A percentile compares a stretch with the other conserved stretches of the same genome.
These are phyloP conservation scores for Melanotaenia duboulayi DNA, from an alignment of 2,113 vertebrate species.

Conservation along the genomic window DNA sequence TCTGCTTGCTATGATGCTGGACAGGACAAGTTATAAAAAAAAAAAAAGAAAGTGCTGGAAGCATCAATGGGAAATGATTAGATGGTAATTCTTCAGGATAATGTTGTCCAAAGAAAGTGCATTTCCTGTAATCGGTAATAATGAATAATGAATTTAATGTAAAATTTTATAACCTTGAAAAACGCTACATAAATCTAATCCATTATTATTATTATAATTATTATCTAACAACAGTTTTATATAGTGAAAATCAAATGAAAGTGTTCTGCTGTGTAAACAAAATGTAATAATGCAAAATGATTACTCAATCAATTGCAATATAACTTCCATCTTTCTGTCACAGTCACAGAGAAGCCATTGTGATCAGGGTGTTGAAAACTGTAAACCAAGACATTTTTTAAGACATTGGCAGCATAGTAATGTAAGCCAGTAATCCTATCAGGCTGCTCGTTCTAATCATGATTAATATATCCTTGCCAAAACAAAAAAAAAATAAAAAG, in stretches of 20 bases:
- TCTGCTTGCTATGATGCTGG: too few relatives aligned
- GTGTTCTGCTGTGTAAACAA: constrained; percentile 1
- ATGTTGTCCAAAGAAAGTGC: not conserved
- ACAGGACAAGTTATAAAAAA: too few relatives aligned
- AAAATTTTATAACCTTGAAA: too few relatives aligned
- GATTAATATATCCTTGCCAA: constrained; percentile 43
- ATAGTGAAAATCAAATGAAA: not conserved
- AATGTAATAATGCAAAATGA: not conserved
- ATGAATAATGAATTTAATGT: too few relatives aligned
- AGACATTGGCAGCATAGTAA: constrained; percentile 32
- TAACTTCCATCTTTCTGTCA: not conserved
- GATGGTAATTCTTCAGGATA: constrained; percentile 19
- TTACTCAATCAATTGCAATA: constrained; percentile 1
- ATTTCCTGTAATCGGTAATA: too few relatives aligned
- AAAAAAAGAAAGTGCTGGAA: too few relatives aligned
- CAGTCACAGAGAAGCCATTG: constrained; percentile 49
- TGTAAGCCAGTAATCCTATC: constrained; percentile 38
- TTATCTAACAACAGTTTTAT: too few relatives aligned
- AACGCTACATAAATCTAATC: too few relatives aligned
- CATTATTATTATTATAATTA: too few relatives aligned
- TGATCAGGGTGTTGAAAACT: constrained; percentile 21
- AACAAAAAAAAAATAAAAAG: not conserved
- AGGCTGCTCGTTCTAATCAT: constrained; percentile 1
- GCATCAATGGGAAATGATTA: constrained; percentile 37
- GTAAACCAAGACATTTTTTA: constrained; percentile 21